These are phyloP conservation scores for Falco novaeseelandiae DNA, from an alignment of 2,797 vertebrate species.

Conservation along the genomic window DNA sequence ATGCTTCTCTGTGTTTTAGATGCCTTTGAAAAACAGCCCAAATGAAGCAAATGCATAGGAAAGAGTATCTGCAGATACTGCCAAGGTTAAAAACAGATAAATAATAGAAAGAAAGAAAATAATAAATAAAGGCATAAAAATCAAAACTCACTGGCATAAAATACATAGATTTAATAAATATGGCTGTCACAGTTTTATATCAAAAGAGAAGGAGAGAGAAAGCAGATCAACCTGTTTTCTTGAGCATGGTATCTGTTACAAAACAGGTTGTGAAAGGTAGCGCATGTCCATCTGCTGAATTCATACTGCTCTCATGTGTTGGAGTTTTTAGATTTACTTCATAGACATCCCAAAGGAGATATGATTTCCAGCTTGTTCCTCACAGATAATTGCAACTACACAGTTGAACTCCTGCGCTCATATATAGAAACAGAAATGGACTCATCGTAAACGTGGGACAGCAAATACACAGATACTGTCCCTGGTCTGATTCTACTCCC, in stretches of 20 bases:
- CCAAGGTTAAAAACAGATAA: neutral
- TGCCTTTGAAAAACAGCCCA: neutral
- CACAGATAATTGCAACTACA: neutral
- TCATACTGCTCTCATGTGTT: neutral
- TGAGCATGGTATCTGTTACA: neutral
- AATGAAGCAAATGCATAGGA: neutral
- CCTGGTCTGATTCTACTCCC: neutral
- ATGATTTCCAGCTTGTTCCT: neutral
- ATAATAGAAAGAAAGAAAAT: neutral
- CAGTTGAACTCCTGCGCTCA: neutral
- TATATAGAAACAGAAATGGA: neutral
- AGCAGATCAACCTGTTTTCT: neutral
- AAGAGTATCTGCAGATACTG: neutral
- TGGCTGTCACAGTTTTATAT: neutral
- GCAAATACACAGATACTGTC: neutral
- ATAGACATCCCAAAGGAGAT: neutral
- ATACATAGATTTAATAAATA: neutral
- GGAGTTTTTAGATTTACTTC: neutral
- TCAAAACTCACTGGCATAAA: neutral
- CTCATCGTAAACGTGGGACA: neutral
- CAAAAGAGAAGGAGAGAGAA: neutral
- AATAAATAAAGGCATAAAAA: neutral
- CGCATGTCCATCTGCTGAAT: neutral
- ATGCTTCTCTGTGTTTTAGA: neutral
- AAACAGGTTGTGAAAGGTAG: neutral